Conservation (phyloP, 2,113 vertebrate species). For the Ageneiosus marmoratus region DNA sequence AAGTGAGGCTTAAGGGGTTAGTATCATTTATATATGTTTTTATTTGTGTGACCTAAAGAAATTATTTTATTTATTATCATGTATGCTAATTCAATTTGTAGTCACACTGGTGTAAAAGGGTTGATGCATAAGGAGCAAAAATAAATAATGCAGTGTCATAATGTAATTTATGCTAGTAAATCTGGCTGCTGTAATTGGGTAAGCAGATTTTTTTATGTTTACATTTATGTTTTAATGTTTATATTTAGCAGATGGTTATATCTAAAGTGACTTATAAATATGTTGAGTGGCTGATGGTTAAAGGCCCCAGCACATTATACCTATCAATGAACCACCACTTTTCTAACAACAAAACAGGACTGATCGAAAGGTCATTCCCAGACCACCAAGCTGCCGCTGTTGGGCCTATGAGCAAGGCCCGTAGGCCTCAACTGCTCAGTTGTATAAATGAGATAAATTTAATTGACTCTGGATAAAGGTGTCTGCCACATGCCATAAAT, state of each 20-base stretch:
- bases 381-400: too few species aligned
- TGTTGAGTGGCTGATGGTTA: background rate
- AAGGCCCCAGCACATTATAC: background rate
- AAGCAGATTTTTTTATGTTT: background rate
- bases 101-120: background rate
- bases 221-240: background rate
- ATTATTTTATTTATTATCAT: background rate
- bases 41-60: background rate
- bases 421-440: too few species aligned
- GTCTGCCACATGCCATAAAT: background rate
- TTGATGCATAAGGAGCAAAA: background rate
- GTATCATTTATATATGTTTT: background rate
- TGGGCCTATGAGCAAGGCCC: too few species aligned
- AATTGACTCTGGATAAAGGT: too few species aligned
- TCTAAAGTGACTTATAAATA: background rate
- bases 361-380: too few species aligned
- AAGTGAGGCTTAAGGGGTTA: background rate
- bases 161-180: background rate
- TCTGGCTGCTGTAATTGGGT: background rate
- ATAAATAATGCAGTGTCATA: background rate
- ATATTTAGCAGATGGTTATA: background rate
- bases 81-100: background rate
- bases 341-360: background rate
- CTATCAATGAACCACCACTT: background rate
- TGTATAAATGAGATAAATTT: too few species aligned